Base-by-base conservation (phyloP, 1,140 invertebrate genomes). In the Drosophila repletoides region DNA sequence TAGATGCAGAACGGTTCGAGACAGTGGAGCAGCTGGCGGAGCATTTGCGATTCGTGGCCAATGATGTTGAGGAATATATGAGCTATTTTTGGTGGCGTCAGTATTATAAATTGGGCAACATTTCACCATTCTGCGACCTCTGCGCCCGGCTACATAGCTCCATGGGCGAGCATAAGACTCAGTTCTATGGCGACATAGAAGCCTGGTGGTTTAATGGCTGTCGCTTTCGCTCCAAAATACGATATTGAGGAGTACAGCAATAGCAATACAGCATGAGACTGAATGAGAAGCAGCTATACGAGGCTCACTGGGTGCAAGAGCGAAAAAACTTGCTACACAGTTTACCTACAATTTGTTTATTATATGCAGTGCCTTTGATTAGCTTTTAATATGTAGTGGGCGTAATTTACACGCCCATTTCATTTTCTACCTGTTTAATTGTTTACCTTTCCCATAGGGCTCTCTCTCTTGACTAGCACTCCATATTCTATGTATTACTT, bases 1-100 rank as follows among this genome's bases (percentile, higher is more conserved):
- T 95, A 36, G 90, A 95, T 77, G 92, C 92, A 0, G 81, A 91
- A n/a, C 90, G 92, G 38, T 94, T 93, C 59, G 66, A 91, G 2
- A 89, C 81, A 3, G 91, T 92, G 0, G 71, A 90, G 53, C 72
- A 92, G 1, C 76, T 95, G 48, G 93, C 91, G 0, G 17, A 89
- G 0, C 92, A 93, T 67, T 68, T 95, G 33, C 80, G 86, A 5
- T 72, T 73, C 26, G 72, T 95, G 21, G 91, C 91, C 3, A 61
- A 69, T 1, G 76, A 92, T 74, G 64, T 73, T 0, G 31, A 53
- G 0, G 84, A 91, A 28, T 93, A 93, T 71, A 71, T 87, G 19
- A 89, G 91, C 38, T 93, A 92, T 63, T 92, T 93, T 46, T 88
- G 91, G 84, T 93, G 92, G 92, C 91, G 92, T 17, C 74, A 74